These are phyloP conservation scores for Odontocolon sp. DNA, from an alignment of 2,888 invertebrate species.

Conservation along the genomic window DNA sequence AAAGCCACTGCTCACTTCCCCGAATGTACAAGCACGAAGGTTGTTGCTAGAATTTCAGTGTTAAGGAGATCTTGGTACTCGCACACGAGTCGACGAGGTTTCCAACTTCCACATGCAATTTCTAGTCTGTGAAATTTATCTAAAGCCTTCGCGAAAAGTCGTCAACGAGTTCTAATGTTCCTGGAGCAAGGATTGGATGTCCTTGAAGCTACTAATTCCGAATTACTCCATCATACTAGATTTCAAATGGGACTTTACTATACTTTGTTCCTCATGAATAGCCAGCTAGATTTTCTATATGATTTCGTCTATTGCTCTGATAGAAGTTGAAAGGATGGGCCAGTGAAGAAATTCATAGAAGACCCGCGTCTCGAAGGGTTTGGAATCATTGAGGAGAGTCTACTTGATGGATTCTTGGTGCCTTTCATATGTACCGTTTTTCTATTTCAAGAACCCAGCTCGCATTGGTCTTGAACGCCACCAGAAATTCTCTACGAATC, in stretches of 20 bases:
- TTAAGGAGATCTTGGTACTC: no score
- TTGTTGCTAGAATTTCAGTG: not conserved
- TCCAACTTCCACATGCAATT: no score
- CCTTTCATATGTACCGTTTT: not conserved
- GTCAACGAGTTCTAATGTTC: no score
- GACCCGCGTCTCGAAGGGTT: slow-evolving; percentile 7
- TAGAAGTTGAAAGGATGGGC: slow-evolving; percentile 10
- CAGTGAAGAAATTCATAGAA: not conserved
- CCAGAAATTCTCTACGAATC: no score
- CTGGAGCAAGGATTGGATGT: no score
- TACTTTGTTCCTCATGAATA: slow-evolving; percentile 2
- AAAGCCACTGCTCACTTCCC: not conserved
- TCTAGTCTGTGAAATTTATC: no score
- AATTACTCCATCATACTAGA: slow-evolving; percentile 9
- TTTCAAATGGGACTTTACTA: not conserved
- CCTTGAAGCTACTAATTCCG: slow-evolving; percentile 8
- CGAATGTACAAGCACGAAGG: not conserved
- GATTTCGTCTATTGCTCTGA: not conserved
- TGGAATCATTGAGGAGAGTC: not conserved
- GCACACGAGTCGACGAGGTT: no score
- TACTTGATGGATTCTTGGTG: not conserved
- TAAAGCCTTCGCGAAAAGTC: slow-evolving; percentile 4
- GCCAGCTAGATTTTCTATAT: not conserved
- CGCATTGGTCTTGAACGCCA: no score
- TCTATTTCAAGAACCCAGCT: not conserved